A percentile compares a stretch with the other conserved stretches of the same genome.
Conservation (phyloP, 2,888 invertebrate species). For the Agriopis aurantiaria region DNA sequence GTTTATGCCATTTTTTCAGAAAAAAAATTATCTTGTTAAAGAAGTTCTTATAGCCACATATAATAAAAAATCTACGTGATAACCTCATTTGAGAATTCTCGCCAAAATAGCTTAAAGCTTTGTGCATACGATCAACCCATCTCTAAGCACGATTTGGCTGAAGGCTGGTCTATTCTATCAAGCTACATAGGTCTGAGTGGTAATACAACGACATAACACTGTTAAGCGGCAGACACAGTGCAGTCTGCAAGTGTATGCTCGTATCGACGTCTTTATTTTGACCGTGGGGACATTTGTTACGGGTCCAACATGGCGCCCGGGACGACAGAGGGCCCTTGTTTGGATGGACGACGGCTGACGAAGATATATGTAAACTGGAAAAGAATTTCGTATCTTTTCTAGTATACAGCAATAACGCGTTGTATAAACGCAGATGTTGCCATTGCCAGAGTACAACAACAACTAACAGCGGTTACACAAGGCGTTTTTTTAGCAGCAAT, state of each 20-base stretch:
- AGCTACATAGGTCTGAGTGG: neutral
- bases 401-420: neutral
- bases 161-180: constrained; percentile 2
- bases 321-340: constrained; percentile 79
- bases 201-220: constrained; percentile 32
- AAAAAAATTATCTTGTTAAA: too few species aligned
- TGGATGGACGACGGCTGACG: constrained; percentile 70
- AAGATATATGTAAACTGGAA: constrained; percentile 43
- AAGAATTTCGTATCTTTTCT: neutral
- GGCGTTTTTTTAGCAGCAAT: too few species aligned
- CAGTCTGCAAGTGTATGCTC: constrained; percentile 27
- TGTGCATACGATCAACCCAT: neutral
- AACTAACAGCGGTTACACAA: too few species aligned
- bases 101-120: neutral
- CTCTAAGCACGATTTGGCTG: neutral
- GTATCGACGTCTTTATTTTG: constrained; percentile 76
- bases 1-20: too few species aligned
- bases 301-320: constrained; percentile 81
- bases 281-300: constrained; percentile 82
- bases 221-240: constrained; percentile 33
- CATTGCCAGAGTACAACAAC: too few species aligned
- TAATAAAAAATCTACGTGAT: too few species aligned
- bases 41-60: too few species aligned
- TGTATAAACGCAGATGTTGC: too few species aligned
- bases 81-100: neutral